Evolutionary conservation across 2,797 vertebrate genomes (phyloP).

Genomic region (Hafferia zeledoni): DNA sequence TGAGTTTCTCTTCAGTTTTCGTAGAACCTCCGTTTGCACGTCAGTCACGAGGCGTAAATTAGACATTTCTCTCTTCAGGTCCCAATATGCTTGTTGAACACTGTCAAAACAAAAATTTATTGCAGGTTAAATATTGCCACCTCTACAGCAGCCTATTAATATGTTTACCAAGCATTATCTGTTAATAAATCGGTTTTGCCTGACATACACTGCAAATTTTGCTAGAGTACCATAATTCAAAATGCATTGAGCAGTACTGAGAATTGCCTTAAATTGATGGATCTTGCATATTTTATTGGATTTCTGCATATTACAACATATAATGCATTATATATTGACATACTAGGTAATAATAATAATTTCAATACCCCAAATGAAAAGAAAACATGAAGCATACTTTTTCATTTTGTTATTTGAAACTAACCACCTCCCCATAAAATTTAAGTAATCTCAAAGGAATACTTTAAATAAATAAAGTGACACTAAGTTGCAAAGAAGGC

Average conservation of each 20-base stretch:
- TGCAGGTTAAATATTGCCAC: background rate
- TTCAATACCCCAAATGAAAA: background rate
- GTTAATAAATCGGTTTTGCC: background rate
- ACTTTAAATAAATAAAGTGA: background rate
- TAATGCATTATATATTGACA: background rate
- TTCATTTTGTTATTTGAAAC: background rate
- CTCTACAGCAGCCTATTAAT: background rate
- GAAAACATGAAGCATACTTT: background rate
- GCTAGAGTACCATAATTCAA: background rate
- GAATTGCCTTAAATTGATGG: background rate
- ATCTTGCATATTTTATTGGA: background rate
- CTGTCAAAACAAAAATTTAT: conserved; percentile 39
- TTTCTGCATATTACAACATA: background rate
- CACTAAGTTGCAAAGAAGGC: background rate
- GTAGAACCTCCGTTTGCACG: conserved; percentile 78
- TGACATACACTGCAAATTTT: background rate
- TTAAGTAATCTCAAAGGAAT: background rate
- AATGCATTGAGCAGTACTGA: background rate
- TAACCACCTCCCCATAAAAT: background rate
- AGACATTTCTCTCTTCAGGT: conserved; percentile 83
- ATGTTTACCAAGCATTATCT: background rate
- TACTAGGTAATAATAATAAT: background rate
- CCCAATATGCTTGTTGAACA: conserved; percentile 76
- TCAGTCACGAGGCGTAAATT: conserved; percentile 78
- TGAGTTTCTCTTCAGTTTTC: conserved; percentile 72